Base-by-base conservation (phyloP, 2,797 vertebrate species). In the Lepus oiostolus region DNA sequence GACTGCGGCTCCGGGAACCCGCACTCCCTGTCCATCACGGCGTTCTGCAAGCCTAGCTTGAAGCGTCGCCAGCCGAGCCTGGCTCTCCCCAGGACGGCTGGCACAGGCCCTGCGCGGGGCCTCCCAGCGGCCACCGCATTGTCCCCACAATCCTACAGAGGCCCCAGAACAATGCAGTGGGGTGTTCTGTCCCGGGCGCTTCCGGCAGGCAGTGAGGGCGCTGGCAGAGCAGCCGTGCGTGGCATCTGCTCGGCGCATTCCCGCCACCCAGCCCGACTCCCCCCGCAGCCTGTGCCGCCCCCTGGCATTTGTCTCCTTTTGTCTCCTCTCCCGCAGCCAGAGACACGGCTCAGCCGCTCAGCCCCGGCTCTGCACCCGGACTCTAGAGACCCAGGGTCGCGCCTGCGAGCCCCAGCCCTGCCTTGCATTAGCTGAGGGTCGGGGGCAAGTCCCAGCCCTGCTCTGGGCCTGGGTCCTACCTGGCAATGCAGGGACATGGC, bases 11-110 rank as follows among this genome's bases (percentile, higher is more conserved):
- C 14, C 17, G 54, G 54, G 13, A 58, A 58, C 54, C 54, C 17
- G 14, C 17, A 58, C 50, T 1, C 10, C 1, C 5, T 6, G 2
- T 5, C 4, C 72, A 38, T 30, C 28, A 65, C 70, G 26, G 28
- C 70, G 0, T 54, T 85, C 72, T 90, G 76, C 91, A 89, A 85
- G 82, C 63, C 83, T 42, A 92, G 86, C 91, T 30, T 2, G 2
- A 26, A 8, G 70, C 50, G 0, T 17, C 14, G 10, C 8, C 0
- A 80, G 24, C 22, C 1, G 13, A 52, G 62, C 8, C 92, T 50
- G 68, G 42, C 82, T 91, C 74, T 67, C 19, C 42, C 22, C 11
- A 2, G 42, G 74, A 30, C 1, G 6, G 85, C 52, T 13, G 68
- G 82, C 68, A 47, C 7, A 5, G 13, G 70, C 77, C 5, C 17